These are phyloP conservation scores for Sphaerodactylus townsendi DNA, from an alignment of 2,113 vertebrate genomes.

Conservation along the genomic window DNA sequence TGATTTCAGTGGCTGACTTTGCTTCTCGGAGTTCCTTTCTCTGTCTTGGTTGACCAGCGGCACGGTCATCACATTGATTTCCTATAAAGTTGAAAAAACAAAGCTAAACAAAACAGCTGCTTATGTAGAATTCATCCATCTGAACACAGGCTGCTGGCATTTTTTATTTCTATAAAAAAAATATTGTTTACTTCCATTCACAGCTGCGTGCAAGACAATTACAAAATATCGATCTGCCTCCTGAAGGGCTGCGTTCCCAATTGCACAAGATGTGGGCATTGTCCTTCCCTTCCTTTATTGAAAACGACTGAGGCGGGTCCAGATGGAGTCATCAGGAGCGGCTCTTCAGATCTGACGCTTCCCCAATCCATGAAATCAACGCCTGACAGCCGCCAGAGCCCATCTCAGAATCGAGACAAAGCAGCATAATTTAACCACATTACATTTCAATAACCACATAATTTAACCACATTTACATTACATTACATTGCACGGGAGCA, in stretches of 20 bases:
- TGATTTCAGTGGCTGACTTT: constrained; percentile 80
- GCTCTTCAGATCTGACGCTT: constrained; percentile 46
- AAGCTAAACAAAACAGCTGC: constrained; percentile 48
- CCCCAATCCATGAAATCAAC: constrained; percentile 39
- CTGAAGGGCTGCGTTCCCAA: constrained; percentile 15
- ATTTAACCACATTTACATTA: too few relatives aligned
- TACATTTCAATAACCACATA: too few relatives aligned
- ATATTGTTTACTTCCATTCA: constrained; percentile 55
- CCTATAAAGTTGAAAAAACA: constrained; percentile 73
- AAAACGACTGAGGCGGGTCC: constrained; percentile 27
- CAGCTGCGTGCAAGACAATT: constrained; percentile 50
- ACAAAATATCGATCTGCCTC: constrained; percentile 58
- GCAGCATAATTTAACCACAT: not conserved
- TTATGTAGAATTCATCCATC: constrained; percentile 54
- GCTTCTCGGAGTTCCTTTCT: constrained; percentile 79
- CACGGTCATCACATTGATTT: constrained; percentile 82
- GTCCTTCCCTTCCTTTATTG: constrained; percentile 35
- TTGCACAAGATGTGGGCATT: constrained; percentile 34
- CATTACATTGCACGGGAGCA: too few relatives aligned
- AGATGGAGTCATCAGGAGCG: constrained; percentile 1
- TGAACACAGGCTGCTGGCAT: constrained; percentile 34
- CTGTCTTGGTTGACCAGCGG: constrained; percentile 79
- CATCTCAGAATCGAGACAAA: constrained; percentile 30
- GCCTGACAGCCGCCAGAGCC: not conserved
- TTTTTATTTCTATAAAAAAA: constrained; percentile 48